phyloP scores from a whole-genome alignment of 2,797 vertebrate species.

The Pangasius djambal region DNA sequence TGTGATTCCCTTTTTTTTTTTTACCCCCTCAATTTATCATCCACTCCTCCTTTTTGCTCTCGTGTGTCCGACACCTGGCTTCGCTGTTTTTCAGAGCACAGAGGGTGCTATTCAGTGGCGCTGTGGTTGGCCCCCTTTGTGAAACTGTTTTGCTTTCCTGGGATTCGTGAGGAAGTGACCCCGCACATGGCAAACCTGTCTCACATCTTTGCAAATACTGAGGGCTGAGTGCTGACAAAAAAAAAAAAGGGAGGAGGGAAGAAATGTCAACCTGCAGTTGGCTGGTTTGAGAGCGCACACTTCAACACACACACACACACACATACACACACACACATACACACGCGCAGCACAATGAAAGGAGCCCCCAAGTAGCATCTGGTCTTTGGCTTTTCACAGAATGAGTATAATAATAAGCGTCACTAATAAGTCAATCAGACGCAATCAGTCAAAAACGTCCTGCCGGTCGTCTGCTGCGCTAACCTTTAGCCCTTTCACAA shows the following conservation, averaged over 20 bases:
- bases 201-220: slow-evolving; percentile 46
- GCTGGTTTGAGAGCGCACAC: slow-evolving; percentile 34
- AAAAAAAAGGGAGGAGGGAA: not conserved
- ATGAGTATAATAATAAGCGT: slow-evolving; percentile 46
- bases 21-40: not conserved
- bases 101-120: slow-evolving; percentile 34
- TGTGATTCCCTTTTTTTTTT: slow-evolving; percentile 13
- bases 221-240: slow-evolving; percentile 38
- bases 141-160: slow-evolving; percentile 42
- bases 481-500: not conserved
- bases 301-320: not conserved
- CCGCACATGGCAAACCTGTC: slow-evolving; percentile 45
- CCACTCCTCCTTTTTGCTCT: not conserved
- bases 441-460: slow-evolving; percentile 43
- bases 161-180: slow-evolving; percentile 2
- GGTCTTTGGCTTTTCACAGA: slow-evolving; percentile 45
- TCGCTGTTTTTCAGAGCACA: slow-evolving; percentile 2
- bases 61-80: slow-evolving; percentile 35
- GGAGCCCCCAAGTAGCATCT: slow-evolving; percentile 36
- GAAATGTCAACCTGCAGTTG: slow-evolving; percentile 16
- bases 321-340: not conserved
- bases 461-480: not conserved
- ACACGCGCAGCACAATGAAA: slow-evolving; percentile 23
- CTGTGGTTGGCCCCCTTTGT: slow-evolving; percentile 28
- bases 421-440: slow-evolving; percentile 54